Evolutionary conservation across 2,797 vertebrate species (phyloP).

Genomic region (Tachyglossus aculeatus): DNA sequence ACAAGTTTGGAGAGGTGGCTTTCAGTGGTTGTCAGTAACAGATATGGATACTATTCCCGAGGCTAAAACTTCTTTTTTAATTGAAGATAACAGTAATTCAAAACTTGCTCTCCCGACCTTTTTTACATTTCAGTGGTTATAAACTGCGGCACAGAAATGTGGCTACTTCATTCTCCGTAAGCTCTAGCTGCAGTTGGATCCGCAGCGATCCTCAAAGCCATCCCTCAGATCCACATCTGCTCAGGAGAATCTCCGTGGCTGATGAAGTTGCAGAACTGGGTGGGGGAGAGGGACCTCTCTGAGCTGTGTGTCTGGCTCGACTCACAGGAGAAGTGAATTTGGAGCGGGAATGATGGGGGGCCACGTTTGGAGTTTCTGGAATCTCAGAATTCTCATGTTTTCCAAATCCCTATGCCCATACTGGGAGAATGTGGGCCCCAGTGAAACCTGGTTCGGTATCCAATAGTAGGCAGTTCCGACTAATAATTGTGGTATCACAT

Average conservation of each 20-base stretch:
- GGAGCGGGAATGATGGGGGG: too few relatives aligned
- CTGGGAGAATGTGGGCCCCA: too few relatives aligned
- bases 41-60: conserved; percentile 64
- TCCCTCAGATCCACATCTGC: conserved; percentile 16
- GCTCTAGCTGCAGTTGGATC: conserved; percentile 20
- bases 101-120: conserved; percentile 37
- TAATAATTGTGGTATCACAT: too few relatives aligned
- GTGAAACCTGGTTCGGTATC: too few relatives aligned
- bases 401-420: too few relatives aligned
- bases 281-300: not conserved
- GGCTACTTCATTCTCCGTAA: not conserved
- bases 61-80: conserved; percentile 52
- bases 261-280: not conserved
- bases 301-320: not conserved
- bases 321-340: too few relatives aligned
- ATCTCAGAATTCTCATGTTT: too few relatives aligned
- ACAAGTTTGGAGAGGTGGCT: conserved; percentile 68
- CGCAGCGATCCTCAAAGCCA: conserved; percentile 15
- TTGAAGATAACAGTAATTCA: conserved; percentile 68
- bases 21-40: conserved; percentile 70
- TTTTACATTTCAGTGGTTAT: conserved; percentile 25
- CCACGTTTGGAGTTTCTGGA: too few relatives aligned
- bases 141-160: not conserved
- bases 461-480: too few relatives aligned
- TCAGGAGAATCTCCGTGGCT: not conserved